Percentiles rank a stretch among this genome's conserved stretches.
These are phyloP conservation scores for Drosophila tani DNA, from an alignment of 1,140 invertebrate genomes.

Conservation along the genomic window DNA sequence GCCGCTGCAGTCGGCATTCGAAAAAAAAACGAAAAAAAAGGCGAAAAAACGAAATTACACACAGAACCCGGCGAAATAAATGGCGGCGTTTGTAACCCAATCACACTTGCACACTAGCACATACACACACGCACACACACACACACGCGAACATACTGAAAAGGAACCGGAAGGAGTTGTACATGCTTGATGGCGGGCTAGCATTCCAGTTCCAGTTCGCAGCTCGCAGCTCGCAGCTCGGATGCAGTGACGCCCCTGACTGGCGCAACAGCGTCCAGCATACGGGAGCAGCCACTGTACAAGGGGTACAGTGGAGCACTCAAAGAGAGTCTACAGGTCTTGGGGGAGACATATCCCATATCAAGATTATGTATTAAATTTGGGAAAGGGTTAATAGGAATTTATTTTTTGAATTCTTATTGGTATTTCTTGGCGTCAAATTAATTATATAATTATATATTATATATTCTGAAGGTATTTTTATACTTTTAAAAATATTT, in stretches of 20 bases:
- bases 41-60: slow-evolving; percentile 33
- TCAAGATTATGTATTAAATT: too few relatives aligned
- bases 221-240: slow-evolving; percentile 26
- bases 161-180: slow-evolving; percentile 78
- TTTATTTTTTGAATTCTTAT: too few relatives aligned
- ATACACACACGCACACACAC: slow-evolving; percentile 21
- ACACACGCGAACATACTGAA: slow-evolving; percentile 54
- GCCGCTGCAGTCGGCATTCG: slow-evolving; percentile 36
- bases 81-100: slow-evolving; percentile 55
- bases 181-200: slow-evolving; percentile 59
- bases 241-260: slow-evolving; percentile 1
- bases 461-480: too few relatives aligned
- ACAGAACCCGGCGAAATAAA: slow-evolving; percentile 61
- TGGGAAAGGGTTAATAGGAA: too few relatives aligned
- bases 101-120: slow-evolving; percentile 41
- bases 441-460: too few relatives aligned
- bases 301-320: slow-evolving; percentile 1
- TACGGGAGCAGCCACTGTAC: slow-evolving; percentile 34
- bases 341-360: too few relatives aligned
- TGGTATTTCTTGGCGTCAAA: too few relatives aligned
- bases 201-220: slow-evolving; percentile 31
- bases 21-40: neutral
- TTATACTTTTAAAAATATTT: neutral
- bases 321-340: too few relatives aligned
- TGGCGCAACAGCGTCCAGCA: slow-evolving; percentile 9